Evolutionary conservation across 2,113 vertebrate genomes (phyloP).

Genomic region (Callionymus lyra): DNA sequence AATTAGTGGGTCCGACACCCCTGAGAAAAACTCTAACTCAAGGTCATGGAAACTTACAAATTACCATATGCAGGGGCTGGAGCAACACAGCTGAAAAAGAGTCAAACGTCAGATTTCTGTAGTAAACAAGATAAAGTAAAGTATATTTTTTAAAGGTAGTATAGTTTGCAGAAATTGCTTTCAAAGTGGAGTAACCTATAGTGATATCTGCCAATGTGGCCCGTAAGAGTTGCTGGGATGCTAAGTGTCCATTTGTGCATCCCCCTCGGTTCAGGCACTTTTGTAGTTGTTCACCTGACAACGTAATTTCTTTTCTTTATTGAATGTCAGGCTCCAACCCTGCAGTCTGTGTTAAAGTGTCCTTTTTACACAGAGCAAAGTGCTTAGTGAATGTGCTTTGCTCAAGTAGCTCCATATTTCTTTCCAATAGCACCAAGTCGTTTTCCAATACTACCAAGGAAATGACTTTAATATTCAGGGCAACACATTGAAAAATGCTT

Average conservation of each 20-base stretch:
- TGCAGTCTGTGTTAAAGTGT: constrained; percentile 31
- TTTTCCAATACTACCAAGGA: constrained; percentile 31
- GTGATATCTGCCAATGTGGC: constrained; percentile 33
- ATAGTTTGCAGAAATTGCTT: constrained; percentile 36
- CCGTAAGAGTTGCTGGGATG: constrained; percentile 26
- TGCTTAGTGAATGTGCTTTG: constrained; percentile 32
- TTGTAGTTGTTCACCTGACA: constrained; percentile 27
- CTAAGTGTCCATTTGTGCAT: constrained; percentile 43
- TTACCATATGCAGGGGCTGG: constrained; percentile 59
- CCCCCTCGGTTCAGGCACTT: constrained; percentile 34
- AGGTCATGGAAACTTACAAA: constrained; percentile 60
- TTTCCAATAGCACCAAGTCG: constrained; percentile 34
- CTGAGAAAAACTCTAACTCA: constrained; percentile 57
- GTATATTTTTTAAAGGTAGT: too few species aligned
- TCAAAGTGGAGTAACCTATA: constrained; percentile 44
- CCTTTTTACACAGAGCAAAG: constrained; percentile 32
- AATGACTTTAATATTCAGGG: constrained; percentile 31
- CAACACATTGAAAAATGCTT: constrained; percentile 31
- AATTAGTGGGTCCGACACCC: constrained; percentile 63
- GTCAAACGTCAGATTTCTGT: constrained; percentile 25
- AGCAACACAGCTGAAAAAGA: constrained; percentile 46
- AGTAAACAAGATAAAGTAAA: too few species aligned
- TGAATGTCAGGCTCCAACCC: constrained; percentile 43
- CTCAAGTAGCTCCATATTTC: constrained; percentile 41
- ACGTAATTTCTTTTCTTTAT: constrained; percentile 49